A percentile compares a stretch with the other conserved stretches of the same genome.
Conservation (phyloP, 2,888 invertebrate species). For the Drosophila picticornis region DNA sequence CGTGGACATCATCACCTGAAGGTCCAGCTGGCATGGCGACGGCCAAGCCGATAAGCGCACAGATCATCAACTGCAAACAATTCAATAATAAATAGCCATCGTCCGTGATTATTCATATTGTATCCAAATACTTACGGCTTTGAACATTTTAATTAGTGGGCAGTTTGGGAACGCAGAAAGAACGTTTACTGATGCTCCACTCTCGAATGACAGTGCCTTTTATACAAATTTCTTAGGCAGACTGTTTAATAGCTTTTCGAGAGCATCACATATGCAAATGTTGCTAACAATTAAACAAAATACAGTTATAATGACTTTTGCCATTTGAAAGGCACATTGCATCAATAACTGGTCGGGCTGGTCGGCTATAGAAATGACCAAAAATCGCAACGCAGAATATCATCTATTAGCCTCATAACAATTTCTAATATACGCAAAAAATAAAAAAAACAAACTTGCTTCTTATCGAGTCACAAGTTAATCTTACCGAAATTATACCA, state of each 20-base stretch:
- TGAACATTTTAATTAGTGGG: constrained; percentile 9
- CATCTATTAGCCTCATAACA: neutral
- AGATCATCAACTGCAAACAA: constrained; percentile 3
- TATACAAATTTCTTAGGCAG: neutral
- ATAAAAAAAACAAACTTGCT: too few species aligned
- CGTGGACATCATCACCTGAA: neutral
- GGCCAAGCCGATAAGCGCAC: constrained; percentile 8
- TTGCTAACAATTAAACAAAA: neutral
- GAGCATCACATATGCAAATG: neutral
- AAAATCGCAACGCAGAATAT: neutral
- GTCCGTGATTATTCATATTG: neutral
- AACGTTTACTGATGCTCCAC: constrained; percentile 5
- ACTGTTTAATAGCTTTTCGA: neutral
- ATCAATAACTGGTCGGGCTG: neutral
- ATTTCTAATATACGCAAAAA: neutral
- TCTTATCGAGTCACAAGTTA: neutral
- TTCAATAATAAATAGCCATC: neutral
- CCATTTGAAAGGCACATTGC: neutral
- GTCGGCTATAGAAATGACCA: neutral
- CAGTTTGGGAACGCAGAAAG: neutral
- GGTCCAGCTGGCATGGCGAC: neutral
- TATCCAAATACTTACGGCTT: neutral
- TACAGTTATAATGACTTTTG: neutral
- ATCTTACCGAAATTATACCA: neutral
- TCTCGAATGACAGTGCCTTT: neutral